Conservation (phyloP, 1,140 invertebrate genomes). For the Dolichoris vasculosae region DNA sequence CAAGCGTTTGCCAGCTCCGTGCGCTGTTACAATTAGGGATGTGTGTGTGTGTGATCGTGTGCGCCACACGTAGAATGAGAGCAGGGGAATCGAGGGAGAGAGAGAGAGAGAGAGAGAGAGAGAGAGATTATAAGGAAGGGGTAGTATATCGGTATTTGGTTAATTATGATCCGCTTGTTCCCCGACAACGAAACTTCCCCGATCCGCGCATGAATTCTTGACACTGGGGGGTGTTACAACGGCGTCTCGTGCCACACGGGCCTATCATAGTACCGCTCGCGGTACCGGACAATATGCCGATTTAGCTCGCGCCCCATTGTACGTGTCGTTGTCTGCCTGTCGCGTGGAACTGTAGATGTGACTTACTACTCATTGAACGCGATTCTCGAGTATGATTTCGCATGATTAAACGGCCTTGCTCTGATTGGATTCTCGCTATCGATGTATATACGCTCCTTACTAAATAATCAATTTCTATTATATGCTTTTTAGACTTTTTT, state of each 20-base stretch:
- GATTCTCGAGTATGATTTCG: no score
- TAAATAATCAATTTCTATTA: no score
- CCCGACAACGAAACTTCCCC: slow-evolving; percentile 36
- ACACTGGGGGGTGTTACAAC: slow-evolving; percentile 68
- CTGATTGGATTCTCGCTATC: not conserved
- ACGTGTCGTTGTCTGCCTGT: no score
- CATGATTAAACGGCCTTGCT: not conserved
- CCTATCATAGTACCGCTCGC: slow-evolving; percentile 70
- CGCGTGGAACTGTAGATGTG: not conserved
- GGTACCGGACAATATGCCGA: not conserved
- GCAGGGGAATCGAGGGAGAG: not conserved
- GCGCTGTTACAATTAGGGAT: slow-evolving; percentile 64
- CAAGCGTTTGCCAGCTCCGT: slow-evolving; percentile 53
- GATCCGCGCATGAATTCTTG: slow-evolving; percentile 72
- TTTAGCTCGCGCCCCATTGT: no score
- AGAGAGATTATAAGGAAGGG: slow-evolving; percentile 53
- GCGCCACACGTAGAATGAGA: not conserved
- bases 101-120: slow-evolving; percentile 16
- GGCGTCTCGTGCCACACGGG: slow-evolving; percentile 68
- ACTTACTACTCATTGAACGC: not conserved
- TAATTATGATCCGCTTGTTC: slow-evolving; percentile 69
- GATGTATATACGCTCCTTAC: no score
- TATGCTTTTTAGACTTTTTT: no score
- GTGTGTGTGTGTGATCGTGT: slow-evolving; percentile 55
- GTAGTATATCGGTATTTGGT: slow-evolving; percentile 73